Evolutionary conservation across 2,888 invertebrate species (phyloP).

Genomic region (Drosophila anceps): DNA sequence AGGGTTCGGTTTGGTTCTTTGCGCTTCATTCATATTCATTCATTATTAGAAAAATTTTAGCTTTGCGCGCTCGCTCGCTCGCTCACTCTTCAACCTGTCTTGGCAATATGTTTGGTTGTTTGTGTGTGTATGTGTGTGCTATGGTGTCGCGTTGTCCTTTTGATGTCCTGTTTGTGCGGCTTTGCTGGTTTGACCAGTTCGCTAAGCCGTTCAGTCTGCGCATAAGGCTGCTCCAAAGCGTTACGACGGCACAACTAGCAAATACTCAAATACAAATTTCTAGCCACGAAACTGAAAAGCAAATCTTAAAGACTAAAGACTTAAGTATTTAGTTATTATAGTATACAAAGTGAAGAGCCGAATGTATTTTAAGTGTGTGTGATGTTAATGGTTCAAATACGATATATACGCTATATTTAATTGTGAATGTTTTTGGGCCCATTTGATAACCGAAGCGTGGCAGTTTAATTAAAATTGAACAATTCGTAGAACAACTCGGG

Average conservation of each 20-base stretch:
- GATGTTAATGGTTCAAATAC: neutral
- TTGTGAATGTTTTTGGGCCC: neutral
- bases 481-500: constrained; percentile 75
- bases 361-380: constrained; percentile 20
- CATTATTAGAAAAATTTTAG: constrained; percentile 82
- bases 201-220: constrained; percentile 83
- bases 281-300: neutral
- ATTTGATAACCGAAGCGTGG: neutral
- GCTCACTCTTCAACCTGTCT: constrained; percentile 37
- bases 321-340: neutral
- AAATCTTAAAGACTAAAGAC: constrained; percentile 17
- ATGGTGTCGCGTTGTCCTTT: constrained; percentile 64
- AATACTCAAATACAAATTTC: constrained; percentile 7
- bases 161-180: constrained; percentile 60
- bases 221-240: constrained; percentile 81
- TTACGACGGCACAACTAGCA: constrained; percentile 56
- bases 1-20: constrained; percentile 50
- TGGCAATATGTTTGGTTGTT: constrained; percentile 40
- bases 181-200: constrained; percentile 66
- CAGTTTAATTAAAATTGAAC: constrained; percentile 33
- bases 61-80: constrained; percentile 40
- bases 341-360: constrained; percentile 17
- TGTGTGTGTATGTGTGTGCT: constrained; percentile 24
- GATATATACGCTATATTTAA: neutral
- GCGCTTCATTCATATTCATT: constrained; percentile 82